A percentile compares a stretch with the other conserved stretches of the same genome.
These are phyloP conservation scores for Alosa alosa DNA, from an alignment of 2,113 vertebrate species.

Conservation along the genomic window DNA sequence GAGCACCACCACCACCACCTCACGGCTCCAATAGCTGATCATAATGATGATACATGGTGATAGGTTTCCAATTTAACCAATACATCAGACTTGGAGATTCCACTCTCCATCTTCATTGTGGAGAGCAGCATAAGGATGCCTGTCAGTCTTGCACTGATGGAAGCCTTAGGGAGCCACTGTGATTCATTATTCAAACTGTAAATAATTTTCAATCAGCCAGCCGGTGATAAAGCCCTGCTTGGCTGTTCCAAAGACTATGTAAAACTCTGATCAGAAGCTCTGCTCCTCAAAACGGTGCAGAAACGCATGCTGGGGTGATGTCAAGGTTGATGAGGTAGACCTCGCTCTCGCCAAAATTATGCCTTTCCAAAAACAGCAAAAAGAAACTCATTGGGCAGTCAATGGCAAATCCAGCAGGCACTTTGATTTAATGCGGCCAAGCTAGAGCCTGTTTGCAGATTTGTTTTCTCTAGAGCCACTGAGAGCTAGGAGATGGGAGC, in stretches of 20 bases:
- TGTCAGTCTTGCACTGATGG: conserved; percentile 57
- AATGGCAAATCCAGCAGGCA: background rate
- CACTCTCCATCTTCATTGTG: conserved; percentile 68
- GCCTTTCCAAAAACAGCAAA: background rate
- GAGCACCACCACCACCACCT: conserved; percentile 42
- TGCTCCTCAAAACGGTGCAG: background rate
- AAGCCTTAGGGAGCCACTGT: conserved; percentile 42
- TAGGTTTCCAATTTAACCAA: conserved; percentile 62
- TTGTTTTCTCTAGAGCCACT: conserved; percentile 30
- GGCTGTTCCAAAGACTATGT: conserved; percentile 24
- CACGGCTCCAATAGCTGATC: conserved; percentile 63
- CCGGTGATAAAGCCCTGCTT: conserved; percentile 32
- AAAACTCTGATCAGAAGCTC: background rate
- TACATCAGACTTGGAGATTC: conserved; percentile 62
- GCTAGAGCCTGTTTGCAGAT: conserved; percentile 23
- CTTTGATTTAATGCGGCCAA: conserved; percentile 3
- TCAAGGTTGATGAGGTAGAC: conserved; percentile 9
- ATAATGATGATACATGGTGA: conserved; percentile 71
- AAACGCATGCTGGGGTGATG: background rate
- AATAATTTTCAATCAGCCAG: conserved; percentile 59
- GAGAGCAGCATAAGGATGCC: conserved; percentile 51
- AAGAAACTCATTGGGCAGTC: background rate
- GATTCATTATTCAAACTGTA: conserved; percentile 59
- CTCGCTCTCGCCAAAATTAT: background rate
- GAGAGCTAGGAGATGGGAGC: conserved; percentile 29